Base-by-base conservation (phyloP, 2,888 invertebrate genomes). In the Drosophila tripunctata region DNA sequence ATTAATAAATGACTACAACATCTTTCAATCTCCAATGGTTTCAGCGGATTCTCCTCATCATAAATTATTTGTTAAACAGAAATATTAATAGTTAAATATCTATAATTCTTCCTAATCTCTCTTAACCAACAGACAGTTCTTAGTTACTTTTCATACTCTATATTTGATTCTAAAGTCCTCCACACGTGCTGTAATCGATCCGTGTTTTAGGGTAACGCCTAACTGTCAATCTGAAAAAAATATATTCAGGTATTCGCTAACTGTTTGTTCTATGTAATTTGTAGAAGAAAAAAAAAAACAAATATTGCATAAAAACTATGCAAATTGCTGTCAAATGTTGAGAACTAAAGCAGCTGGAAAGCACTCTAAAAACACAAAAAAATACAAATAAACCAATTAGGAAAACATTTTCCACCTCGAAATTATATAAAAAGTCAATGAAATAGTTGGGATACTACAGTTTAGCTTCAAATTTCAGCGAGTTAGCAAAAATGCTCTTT, bases 301-400 rank as follows among this genome's bases (percentile, higher is more conserved):
- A 43, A 35, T 24, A 12, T 27, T 19, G 2, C 8, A 10, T 8
- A 36, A 24, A 19, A 8, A 14, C 33, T 47, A 5, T 4, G 8
- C 22, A 35, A 45, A 36, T 7, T 19, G 8, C 27, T 35, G 45
- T 45, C 19, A 45, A 61, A 36, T 64, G 43, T 48, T 75, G 70
- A 57, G 71, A 70, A 70, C 55, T 3, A 12, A n/a, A 17, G 41
- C 70, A 70, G 8, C 43, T 70, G 71, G 24, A 22, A 24, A 24
- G 10, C 31, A 22, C 21, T 6, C n/a, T n/a, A n/a, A n/a, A n/a
- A n/a, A 27, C 27, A 27, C 1, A 4, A 27, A 30, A 10, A 6
- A 15, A 0, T 48, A 21, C 4, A n/a, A n/a, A n/a, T n/a, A n/a
- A 8, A 2, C 2, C 21, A 50, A 57, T 8, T 3, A 15, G 0